Base-by-base conservation (phyloP, 1,140 invertebrate species). In the Sycophaga agraensis region DNA sequence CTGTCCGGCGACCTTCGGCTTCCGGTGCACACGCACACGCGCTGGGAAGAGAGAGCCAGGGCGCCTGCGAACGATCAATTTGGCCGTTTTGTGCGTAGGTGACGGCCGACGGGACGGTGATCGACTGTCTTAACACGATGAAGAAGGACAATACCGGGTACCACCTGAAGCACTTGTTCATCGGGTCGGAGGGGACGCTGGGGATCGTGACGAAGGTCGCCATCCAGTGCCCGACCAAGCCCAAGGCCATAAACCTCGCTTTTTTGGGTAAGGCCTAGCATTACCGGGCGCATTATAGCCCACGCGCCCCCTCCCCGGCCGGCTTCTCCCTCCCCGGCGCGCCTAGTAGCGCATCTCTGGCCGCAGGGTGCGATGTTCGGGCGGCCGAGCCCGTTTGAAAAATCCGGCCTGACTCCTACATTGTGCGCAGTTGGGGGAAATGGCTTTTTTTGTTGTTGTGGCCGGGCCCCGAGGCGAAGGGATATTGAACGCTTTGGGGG, bases 71-170 rank as follows among this genome's bases (percentile, higher is more conserved):
- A n/a, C n/a, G n/a, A n/a, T n/a, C n/a, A n/a, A n/a, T n/a, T n/a
- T n/a, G n/a, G n/a, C n/a, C n/a, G n/a, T n/a, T 31, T 31, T 2
- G 58, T 14, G 22, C 59, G 19, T 57, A 93, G 88, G 95, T 98
- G 2, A 85, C 93, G 77, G 91, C 96, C 3, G 88, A 94, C 82
- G 96, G 96, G 0, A 85, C 91, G 54, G 80, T 99, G 1, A 73
- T 99, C 11, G 89, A 98, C 73, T 89, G 91, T 65, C 82, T 99
- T 70, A 90, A 87, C 63, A 85, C 87, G 2, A 80, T 98, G 62
- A 91, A 95, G 73, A 99, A 99, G 79, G 96, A 99, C 73, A 99
- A 99, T 72, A 99, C 97, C 0, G 96, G 96, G 0, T 97, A 97
- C 77, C 93, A 98, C 74, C 79, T 98, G 59, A 97, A 98, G 73